Percentiles rank a stretch among this genome's conserved stretches.
Evolutionary conservation across 2,888 invertebrate species (phyloP).

Genomic region (Sipha maydis): DNA sequence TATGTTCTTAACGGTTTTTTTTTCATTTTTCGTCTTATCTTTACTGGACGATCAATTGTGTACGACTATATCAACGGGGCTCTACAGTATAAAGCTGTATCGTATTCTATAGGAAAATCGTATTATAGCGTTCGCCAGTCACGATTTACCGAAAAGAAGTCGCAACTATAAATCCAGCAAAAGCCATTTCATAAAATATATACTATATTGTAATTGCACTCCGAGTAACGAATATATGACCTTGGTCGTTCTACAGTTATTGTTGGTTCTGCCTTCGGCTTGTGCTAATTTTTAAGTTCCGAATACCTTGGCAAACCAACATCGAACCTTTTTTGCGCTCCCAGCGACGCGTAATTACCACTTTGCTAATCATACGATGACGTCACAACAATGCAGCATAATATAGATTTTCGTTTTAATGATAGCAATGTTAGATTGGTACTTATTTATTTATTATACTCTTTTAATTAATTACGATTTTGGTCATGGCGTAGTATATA

Average conservation of each 20-base stretch:
- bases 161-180: neutral
- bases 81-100: neutral
- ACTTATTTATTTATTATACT: neutral
- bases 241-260: constrained; percentile 55
- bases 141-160: constrained; percentile 33
- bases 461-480: neutral
- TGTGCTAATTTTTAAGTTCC: constrained; percentile 59
- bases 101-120: neutral
- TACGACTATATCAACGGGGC: neutral
- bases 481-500: neutral
- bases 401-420: neutral
- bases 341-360: constrained; percentile 32
- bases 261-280: constrained; percentile 53
- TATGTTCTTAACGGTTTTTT: neutral
- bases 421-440: neutral
- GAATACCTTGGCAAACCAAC: constrained; percentile 47
- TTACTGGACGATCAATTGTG: neutral
- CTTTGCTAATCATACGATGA: constrained; percentile 32
- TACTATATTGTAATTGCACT: constrained; percentile 24
- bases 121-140: neutral
- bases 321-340: constrained; percentile 29
- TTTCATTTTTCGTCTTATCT: neutral
- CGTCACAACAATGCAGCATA: neutral
- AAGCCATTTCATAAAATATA: constrained; percentile 6
- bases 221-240: constrained; percentile 29